A percentile compares a stretch with the other conserved stretches of the same genome.
Conservation (phyloP, 2,888 invertebrate genomes). For the Herminia tarsipennalis region DNA sequence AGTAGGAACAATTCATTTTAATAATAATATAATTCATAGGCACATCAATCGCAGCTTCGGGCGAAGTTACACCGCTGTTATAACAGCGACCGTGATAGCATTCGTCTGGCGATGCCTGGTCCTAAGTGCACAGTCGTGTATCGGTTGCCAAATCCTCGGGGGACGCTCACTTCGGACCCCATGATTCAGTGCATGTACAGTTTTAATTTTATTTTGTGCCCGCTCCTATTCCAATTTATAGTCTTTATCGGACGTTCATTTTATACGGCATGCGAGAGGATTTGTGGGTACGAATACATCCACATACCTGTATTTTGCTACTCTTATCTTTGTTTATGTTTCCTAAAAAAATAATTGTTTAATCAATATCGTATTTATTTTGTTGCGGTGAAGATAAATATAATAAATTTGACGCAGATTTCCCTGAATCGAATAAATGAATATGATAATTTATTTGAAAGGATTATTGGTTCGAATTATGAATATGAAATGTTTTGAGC, state of each 20-base stretch:
- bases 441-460: no score
- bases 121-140: conserved; percentile 83
- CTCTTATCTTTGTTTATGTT: conserved; percentile 25
- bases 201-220: conserved; percentile 77
- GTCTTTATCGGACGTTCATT: conserved; percentile 67
- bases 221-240: conserved; percentile 65
- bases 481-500: no score
- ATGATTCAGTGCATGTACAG: conserved; percentile 72
- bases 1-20: conserved; percentile 10
- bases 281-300: conserved; percentile 15
- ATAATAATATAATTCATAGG: conserved; percentile 34
- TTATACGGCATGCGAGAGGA: conserved; percentile 43
- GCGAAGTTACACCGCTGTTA: conserved; percentile 38
- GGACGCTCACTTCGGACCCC: conserved; percentile 56
- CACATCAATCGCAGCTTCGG: conserved; percentile 34
- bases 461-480: no score
- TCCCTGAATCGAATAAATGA: not conserved
- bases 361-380: conserved; percentile 8
- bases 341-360: conserved; percentile 17
- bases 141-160: conserved; percentile 80
- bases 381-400: conserved; percentile 1
- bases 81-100: conserved; percentile 22
- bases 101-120: conserved; percentile 47
- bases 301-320: conserved; percentile 17
- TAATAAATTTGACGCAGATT: conserved; percentile 6